Evolutionary conservation across 2,113 vertebrate genomes (phyloP), one percentile per base, ranked within the genome.

Genomic region (Hucho hucho): DNA sequence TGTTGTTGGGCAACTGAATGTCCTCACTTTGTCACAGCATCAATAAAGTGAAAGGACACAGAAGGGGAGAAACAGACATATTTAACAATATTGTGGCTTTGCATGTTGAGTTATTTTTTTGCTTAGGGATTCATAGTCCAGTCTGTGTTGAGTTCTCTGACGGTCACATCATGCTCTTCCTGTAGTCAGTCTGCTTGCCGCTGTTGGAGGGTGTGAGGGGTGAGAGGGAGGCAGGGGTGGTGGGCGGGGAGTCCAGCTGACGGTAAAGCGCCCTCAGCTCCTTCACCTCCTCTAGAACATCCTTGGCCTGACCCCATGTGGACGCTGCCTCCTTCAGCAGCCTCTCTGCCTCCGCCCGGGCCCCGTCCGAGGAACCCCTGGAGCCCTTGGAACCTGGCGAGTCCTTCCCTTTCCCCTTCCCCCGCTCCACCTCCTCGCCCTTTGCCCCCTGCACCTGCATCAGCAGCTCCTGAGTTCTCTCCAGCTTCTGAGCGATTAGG

Each of bases 381-480:
- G 65, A 67, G 65, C 65, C 65, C 14, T 16, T 67, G 14, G 29
- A 82, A 63, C 0, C 82, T 11, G 43, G 86, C 2, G 89, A 84
- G 72, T 93, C 92, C 87, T 87, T 93, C 12, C 86, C 89, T 75
- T 86, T 92, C 22, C 1, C 72, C 87, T 88, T 68, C 47, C 74
- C 0, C 84, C 5, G 16, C 0, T 1, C 24, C 67, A 46, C 61
- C 2, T 1, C 49, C 47, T 3, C 22, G 53, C 12, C 4, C 93
- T 91, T 49, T 87, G n/a, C 91, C 4, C 32, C 67, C 0, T 91
- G 92, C 72, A 93, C 94, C 82, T 96, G 94, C 0, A 81, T 87
- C 86, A 98, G 93, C 85, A 98, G 92, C 88, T 90, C 93, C 93
- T 97, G 95, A 61, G 97, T 98, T 90, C 93, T 93, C 88, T 96